phyloP scores from a whole-genome alignment of 1,140 invertebrate genomes.

The Scaptomyza hsui region DNA sequence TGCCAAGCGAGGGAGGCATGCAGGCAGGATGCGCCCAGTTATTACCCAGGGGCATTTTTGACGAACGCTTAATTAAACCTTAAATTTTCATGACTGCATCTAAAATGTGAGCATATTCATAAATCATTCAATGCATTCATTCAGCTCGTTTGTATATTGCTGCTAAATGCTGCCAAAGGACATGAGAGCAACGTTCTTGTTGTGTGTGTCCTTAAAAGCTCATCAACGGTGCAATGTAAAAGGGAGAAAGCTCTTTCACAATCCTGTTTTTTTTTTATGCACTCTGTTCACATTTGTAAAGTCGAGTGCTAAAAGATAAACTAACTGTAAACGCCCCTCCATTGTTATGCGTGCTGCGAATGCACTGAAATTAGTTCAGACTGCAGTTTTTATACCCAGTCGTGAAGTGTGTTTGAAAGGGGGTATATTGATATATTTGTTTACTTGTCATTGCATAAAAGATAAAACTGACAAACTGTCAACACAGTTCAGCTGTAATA shows the following conservation, averaged over 20 bases:
- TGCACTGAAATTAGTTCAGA: conserved; percentile 35
- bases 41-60: conserved; percentile 29
- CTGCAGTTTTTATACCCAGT: conserved; percentile 19
- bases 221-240: conserved; percentile 35
- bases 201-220: conserved; percentile 30
- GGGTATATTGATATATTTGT: neutral
- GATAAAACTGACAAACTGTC: too few species aligned
- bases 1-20: conserved; percentile 4
- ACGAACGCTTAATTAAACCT: conserved; percentile 74
- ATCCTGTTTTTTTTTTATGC: conserved; percentile 39
- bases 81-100: conserved; percentile 66
- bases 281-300: conserved; percentile 39
- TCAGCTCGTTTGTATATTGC: neutral
- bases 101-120: conserved; percentile 32
- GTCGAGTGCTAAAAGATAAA: conserved; percentile 40
- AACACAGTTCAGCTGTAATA: too few species aligned
- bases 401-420: neutral
- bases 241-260: conserved; percentile 8
- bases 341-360: conserved; percentile 29
- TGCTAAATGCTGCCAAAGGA: conserved; percentile 5
- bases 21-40: conserved; percentile 45
- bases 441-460: too few species aligned
- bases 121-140: conserved; percentile 51
- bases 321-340: conserved; percentile 31
- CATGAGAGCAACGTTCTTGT: neutral